A percentile compares a stretch with the other conserved stretches of the same genome.
Evolutionary conservation across 1,140 invertebrate genomes (phyloP).

Genomic region (Papilio glaucus): DNA sequence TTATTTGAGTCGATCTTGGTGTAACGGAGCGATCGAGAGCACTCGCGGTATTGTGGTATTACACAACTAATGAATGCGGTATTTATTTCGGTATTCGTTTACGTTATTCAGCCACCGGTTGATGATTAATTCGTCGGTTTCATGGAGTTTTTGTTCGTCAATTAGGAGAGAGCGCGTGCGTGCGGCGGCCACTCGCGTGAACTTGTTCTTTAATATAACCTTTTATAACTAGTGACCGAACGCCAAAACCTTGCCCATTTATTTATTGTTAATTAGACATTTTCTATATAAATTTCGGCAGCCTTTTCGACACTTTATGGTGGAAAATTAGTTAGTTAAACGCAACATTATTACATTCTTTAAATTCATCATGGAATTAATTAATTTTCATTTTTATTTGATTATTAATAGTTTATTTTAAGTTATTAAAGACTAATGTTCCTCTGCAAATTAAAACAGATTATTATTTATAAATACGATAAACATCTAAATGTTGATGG

Average conservation of each 20-base stretch:
- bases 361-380: background rate
- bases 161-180: constrained; percentile 62
- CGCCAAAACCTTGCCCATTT: constrained; percentile 51
- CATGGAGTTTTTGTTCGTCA: constrained; percentile 71
- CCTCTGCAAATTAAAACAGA: background rate
- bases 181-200: constrained; percentile 54
- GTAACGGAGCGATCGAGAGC: background rate
- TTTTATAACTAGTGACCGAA: constrained; percentile 56
- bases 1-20: no score
- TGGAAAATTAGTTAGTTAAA: constrained; percentile 29
- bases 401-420: background rate
- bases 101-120: constrained; percentile 51
- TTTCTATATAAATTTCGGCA: constrained; percentile 28
- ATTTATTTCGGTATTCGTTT: constrained; percentile 61
- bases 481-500: background rate
- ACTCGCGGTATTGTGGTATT: constrained; percentile 34
- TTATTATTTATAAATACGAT: no score
- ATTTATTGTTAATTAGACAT: constrained; percentile 59
- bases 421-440: background rate
- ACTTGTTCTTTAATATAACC: constrained; percentile 50
- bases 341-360: constrained; percentile 5
- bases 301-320: constrained; percentile 33
- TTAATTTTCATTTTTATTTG: constrained; percentile 9
- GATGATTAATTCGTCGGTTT: constrained; percentile 71
- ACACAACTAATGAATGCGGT: constrained; percentile 55